Evolutionary conservation across 2,797 vertebrate species (phyloP).

Genomic region (Microcaecilia unicolor): DNA sequence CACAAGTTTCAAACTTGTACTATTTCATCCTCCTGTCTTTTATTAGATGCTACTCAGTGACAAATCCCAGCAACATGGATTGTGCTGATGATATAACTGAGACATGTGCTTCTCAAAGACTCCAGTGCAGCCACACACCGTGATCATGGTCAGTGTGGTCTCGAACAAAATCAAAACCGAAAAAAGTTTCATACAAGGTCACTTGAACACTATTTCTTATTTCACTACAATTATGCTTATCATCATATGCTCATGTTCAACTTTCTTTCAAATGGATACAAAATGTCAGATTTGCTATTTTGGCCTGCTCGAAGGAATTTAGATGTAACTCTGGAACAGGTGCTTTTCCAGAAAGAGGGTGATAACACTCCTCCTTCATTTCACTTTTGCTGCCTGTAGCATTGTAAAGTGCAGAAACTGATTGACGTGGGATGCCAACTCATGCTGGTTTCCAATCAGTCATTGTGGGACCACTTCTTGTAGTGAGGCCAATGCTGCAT

Average conservation of each 20-base stretch:
- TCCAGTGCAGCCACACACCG: constrained; percentile 13
- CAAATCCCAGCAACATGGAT: background rate
- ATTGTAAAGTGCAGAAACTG: constrained; percentile 47
- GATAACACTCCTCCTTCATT: constrained; percentile 25
- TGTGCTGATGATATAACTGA: constrained; percentile 1
- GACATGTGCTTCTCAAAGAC: constrained; percentile 30
- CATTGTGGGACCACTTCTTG: constrained; percentile 75
- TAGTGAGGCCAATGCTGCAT: constrained; percentile 83
- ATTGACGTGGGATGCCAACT: constrained; percentile 15
- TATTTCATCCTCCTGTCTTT: too few relatives aligned
- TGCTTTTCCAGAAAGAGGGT: constrained; percentile 48
- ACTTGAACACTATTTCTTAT: constrained; percentile 38
- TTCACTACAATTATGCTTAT: constrained; percentile 9
- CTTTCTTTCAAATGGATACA: background rate
- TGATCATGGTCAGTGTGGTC: constrained; percentile 15
- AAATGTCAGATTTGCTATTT: constrained; percentile 14
- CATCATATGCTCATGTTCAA: constrained; percentile 1
- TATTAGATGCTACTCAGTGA: too few relatives aligned
- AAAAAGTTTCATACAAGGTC: constrained; percentile 44
- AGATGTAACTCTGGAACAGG: constrained; percentile 45
- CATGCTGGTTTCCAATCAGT: constrained; percentile 19
- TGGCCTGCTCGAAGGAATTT: constrained; percentile 19
- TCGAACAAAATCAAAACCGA: constrained; percentile 34
- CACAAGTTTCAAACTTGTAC: too few relatives aligned
- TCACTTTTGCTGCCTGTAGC: constrained; percentile 42